These are phyloP conservation scores for Anoplophora glabripennis DNA, from an alignment of 1,140 invertebrate species.

Conservation along the genomic window DNA sequence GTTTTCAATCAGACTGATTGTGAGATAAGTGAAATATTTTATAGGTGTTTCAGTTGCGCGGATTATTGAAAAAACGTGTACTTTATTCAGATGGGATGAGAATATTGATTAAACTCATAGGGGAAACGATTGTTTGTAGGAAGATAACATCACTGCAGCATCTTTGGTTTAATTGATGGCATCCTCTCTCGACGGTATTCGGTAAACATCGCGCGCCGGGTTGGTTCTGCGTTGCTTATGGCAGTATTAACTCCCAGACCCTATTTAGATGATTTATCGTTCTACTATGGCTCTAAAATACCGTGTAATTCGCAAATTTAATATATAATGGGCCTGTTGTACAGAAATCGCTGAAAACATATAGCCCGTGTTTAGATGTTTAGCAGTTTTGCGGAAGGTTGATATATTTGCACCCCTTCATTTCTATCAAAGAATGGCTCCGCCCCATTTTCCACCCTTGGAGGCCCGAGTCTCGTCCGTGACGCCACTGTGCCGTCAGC, in stretches of 20 bases:
- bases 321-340: conserved; percentile 44
- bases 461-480: conserved; percentile 15
- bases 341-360: conserved; percentile 43
- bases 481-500: conserved; percentile 9
- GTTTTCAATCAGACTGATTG: too few species aligned
- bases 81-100: background rate
- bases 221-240: conserved; percentile 23
- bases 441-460: conserved; percentile 30
- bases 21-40: too few species aligned
- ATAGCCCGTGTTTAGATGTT: conserved; percentile 23
- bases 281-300: conserved; percentile 46
- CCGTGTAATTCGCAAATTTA: conserved; percentile 49
- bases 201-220: conserved; percentile 24
- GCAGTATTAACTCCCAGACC: conserved; percentile 46
- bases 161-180: conserved; percentile 22
- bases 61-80: too few species aligned
- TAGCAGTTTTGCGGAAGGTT: conserved; percentile 34
- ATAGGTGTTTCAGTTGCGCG: too few species aligned
- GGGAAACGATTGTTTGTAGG: conserved; percentile 6
- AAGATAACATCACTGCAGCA: conserved; percentile 15
- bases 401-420: conserved; percentile 33
- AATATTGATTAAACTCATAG: background rate
- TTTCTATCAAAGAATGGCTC: conserved; percentile 27
- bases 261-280: conserved; percentile 47
- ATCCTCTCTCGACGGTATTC: conserved; percentile 20